Conservation (phyloP, 2,113 vertebrate genomes). For the Trochalopteron elliotii region DNA sequence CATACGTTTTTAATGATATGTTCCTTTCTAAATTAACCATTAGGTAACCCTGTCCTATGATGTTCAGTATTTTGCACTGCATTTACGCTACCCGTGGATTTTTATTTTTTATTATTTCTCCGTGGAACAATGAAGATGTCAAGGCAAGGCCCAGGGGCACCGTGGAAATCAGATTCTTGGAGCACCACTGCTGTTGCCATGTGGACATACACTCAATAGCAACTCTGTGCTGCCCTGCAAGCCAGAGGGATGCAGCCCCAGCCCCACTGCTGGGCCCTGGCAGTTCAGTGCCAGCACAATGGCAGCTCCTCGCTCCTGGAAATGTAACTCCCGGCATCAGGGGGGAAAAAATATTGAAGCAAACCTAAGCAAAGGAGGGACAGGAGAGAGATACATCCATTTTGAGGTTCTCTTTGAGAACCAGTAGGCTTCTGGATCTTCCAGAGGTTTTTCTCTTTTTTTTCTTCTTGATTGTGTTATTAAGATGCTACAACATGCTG, state of each 20-base stretch:
- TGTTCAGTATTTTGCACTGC: not conserved
- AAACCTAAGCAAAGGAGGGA: not conserved
- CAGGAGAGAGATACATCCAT: not conserved
- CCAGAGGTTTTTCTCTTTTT: not conserved
- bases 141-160: slow-evolving; percentile 72
- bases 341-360: not conserved
- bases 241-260: slow-evolving; percentile 29
- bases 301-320: not conserved
- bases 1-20: slow-evolving; percentile 49
- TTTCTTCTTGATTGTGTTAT: not conserved
- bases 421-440: not conserved
- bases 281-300: not conserved
- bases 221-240: slow-evolving; percentile 49
- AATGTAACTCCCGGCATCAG: not conserved
- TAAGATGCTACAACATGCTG: accelerated
- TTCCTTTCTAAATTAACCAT: slow-evolving; percentile 47
- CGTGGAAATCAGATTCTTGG: slow-evolving; percentile 77
- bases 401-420: not conserved
- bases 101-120: slow-evolving; percentile 50
- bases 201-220: slow-evolving; percentile 69
- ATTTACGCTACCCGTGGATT: not conserved
- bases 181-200: slow-evolving; percentile 76
- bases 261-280: not conserved
- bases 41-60: not conserved
- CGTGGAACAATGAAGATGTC: slow-evolving; percentile 77